Base-by-base conservation (phyloP, 1,140 invertebrate species). In the Liolophura sinensis region DNA sequence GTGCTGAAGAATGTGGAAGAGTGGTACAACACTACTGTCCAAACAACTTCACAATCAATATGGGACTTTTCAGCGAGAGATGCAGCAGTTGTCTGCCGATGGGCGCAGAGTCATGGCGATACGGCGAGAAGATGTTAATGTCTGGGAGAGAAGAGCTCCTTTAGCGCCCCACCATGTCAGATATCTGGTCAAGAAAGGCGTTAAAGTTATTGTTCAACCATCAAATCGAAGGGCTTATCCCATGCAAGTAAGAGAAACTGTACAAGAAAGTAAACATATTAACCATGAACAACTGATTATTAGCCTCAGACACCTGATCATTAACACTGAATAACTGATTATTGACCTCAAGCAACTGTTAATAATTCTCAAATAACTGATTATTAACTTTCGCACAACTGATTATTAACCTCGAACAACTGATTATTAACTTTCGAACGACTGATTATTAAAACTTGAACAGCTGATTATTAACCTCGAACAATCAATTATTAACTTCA, bases 71-170 rank as follows among this genome's bases (percentile, higher is more conserved):
- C 31, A 15, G 22, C 15, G 22, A 16, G 11, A 22, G 22, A 57
- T 24, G 5, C 55, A 62, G 48, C 25, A 56, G 20, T 18, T 15
- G 11, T 27, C 18, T 24, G 16, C 1, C 1, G 16, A 18, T 51
- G 15, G 24, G 15, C 22, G 51, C 49, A 22, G 56, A 55, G 74
- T 79, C 5, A 68, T 87, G 60, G 87, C 84, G 7, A 85, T 88
- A 49, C 75, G 87, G 27, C 78, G 96, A 40, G 97, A 99, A 85
- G 96, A 98, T 81, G 94, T 98, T 77, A 96, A 94, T 78, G 94
- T 98, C 77, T 99, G 98, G 98, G 98, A 99, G 85, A 86, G 98
- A 74, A 86, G 97, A 69, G 97, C 97, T 0, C 95, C 98, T 0
- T 90, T 99, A 50, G 91, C 94, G 0, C 98, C 98, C 0, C 82